Conservation (phyloP, 2,113 vertebrate species). For the Hirundichthys speculiger region DNA sequence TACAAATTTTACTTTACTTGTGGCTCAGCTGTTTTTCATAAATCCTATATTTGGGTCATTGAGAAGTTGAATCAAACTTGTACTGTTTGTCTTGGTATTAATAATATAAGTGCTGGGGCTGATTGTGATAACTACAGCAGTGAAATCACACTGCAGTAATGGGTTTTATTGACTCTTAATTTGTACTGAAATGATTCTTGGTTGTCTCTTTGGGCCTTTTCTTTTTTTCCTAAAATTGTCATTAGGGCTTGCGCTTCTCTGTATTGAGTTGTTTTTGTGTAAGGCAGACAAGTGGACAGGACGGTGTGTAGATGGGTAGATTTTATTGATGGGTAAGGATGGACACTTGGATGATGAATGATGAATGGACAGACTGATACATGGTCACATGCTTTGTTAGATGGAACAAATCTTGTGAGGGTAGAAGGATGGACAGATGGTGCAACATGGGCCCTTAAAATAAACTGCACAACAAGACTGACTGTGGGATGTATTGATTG, state of each 20-base stretch:
- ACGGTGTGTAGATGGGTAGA: neutral
- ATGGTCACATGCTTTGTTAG: neutral
- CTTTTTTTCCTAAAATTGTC: slow-evolving; percentile 41
- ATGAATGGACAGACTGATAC: neutral
- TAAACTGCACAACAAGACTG: too few relatives aligned
- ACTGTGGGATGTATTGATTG: too few relatives aligned
- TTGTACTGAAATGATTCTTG: slow-evolving; percentile 40
- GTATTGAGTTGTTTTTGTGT: neutral
- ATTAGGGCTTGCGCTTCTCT: slow-evolving; percentile 29
- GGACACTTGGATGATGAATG: too few relatives aligned
- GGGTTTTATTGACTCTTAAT: slow-evolving; percentile 55
- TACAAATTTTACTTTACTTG: slow-evolving; percentile 27
- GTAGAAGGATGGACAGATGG: neutral
- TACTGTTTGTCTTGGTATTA: slow-evolving; percentile 25
- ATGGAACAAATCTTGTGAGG: neutral
- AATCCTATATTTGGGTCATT: slow-evolving; percentile 23
- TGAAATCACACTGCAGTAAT: slow-evolving; percentile 60
- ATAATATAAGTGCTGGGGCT: slow-evolving; percentile 12
- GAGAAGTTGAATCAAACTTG: slow-evolving; percentile 14
- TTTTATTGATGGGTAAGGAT: neutral
- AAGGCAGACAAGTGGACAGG: slow-evolving; percentile 3
- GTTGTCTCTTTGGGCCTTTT: slow-evolving; percentile 39
- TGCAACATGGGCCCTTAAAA: neutral
- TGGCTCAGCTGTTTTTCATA: slow-evolving; percentile 10
- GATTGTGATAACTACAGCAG: slow-evolving; percentile 38